phyloP scores from a whole-genome alignment of 2,113 vertebrate species.

The Lucifuga dentata region DNA sequence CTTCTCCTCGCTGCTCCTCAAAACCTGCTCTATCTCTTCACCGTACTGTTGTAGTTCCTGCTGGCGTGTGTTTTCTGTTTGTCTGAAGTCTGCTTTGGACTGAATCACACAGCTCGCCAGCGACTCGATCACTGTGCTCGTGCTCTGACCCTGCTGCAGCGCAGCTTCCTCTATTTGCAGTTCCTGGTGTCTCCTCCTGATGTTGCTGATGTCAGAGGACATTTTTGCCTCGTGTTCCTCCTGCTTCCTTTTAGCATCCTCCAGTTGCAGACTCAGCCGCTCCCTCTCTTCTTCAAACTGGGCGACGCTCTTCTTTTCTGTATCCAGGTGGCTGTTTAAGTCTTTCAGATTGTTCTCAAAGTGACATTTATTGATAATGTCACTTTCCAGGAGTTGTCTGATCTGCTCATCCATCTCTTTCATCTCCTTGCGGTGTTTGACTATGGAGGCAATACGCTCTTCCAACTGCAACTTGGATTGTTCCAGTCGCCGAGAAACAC shows the following conservation, averaged over 20 bases:
- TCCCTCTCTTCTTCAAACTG: constrained; percentile 53
- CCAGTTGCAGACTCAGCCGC: constrained; percentile 23
- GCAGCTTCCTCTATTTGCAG: constrained; percentile 60
- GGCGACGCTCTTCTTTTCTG: constrained; percentile 41
- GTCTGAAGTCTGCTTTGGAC: constrained; percentile 23
- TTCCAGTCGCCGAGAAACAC: constrained; percentile 49
- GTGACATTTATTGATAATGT: constrained; percentile 30
- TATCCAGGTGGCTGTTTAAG: constrained; percentile 32
- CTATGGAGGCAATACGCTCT: constrained; percentile 49
- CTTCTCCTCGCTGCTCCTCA: constrained; percentile 43
- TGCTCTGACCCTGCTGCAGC: constrained; percentile 37
- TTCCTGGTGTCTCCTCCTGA: constrained; percentile 44
- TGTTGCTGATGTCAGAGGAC: constrained; percentile 13
- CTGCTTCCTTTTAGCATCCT: constrained; percentile 50
- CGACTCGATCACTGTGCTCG: constrained; percentile 19
- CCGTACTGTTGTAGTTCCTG: constrained; percentile 34
- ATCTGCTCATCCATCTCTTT: constrained; percentile 68
- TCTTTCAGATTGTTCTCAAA: constrained; percentile 54
- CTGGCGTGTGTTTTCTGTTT: background rate
- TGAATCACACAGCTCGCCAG: constrained; percentile 28
- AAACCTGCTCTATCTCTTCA: constrained; percentile 19
- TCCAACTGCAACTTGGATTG: constrained; percentile 62
- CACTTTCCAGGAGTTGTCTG: constrained; percentile 52
- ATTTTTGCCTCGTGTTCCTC: constrained; percentile 50
- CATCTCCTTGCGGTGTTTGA: constrained; percentile 53